Evolutionary conservation across 35 echinoderm and acorn worm genomes (phyloP), one percentile per base, ranked within the genome.

Genomic region (Antedon bifida): DNA sequence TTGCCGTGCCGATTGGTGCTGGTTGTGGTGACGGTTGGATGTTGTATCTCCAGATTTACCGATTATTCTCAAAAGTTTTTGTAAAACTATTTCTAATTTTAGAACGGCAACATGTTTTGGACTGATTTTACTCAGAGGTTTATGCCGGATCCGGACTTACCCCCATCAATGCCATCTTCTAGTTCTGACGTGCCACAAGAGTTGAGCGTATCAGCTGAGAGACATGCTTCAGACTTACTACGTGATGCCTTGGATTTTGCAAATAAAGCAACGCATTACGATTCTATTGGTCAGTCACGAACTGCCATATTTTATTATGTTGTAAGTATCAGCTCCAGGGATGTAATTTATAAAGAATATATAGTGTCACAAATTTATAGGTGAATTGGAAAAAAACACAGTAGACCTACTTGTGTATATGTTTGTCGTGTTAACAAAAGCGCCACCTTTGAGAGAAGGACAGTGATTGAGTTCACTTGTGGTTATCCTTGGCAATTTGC

Each of bases 271-370:
- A 97, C 90, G 0, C 31, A 89, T 21, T 89, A 78, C 78, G 94
- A 97, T 76, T 42, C 84, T 7, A 45, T 73, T 34, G 84, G 88
- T 34, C 87, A 97, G 38, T 92, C 87, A 46, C 83, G 85, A 81
- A 92, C 90, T 30, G 94, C 94, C 8, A 83, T 97, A 75, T 97
- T 97, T 82, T 97, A 97, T 75, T 97, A 97, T 78, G 90, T 89
- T 75, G 94, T 97, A 81, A 84, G 85, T 91, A 82, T 30, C n/a
- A n/a, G n/a, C n/a, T n/a, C n/a, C 7, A 16, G 30, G 10, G 10
- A n/a, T 78, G 13, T 78, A 16, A 78, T 32, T 19, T 78, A n/a
- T 78, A 78, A 17, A 16, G 12, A n/a, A 11, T 12, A 78, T 19
- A 19, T 78, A 78, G 10, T 19, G 76, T n/a, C 31, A 30, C 13